phyloP scores from a whole-genome alignment of 2,797 vertebrate species.

The Columba guinea region DNA sequence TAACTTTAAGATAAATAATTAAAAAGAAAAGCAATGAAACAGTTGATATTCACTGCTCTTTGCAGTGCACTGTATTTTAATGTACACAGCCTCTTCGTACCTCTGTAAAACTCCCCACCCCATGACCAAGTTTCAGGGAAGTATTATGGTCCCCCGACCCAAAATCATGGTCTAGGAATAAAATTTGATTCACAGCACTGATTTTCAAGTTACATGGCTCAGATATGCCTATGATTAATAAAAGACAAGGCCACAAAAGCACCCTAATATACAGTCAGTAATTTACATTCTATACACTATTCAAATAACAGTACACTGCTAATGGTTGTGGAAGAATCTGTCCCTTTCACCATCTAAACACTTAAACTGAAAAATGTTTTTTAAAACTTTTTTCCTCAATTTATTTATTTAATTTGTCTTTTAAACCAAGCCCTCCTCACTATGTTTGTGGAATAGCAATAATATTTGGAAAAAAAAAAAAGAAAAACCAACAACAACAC shows the following conservation, averaged over 20 bases:
- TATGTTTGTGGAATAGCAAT: background rate
- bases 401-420: background rate
- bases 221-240: background rate
- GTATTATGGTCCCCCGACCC: background rate
- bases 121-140: background rate
- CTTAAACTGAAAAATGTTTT: background rate
- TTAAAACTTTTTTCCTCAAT: background rate
- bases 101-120: background rate
- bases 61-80: background rate
- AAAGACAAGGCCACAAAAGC: background rate
- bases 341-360: background rate
- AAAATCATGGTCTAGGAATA: background rate
- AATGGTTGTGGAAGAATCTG: fast-evolving
- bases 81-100: fast-evolving
- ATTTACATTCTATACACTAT: background rate
- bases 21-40: background rate
- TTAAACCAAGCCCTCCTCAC: background rate
- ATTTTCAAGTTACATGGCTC: background rate
- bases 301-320: background rate
- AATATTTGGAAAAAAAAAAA: background rate
- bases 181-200: background rate
- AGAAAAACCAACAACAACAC: too few relatives aligned
- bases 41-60: background rate
- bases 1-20: background rate
- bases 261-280: too few relatives aligned